Conservation (phyloP, 2,797 vertebrate genomes). For the Melopsittacus undulatus region DNA sequence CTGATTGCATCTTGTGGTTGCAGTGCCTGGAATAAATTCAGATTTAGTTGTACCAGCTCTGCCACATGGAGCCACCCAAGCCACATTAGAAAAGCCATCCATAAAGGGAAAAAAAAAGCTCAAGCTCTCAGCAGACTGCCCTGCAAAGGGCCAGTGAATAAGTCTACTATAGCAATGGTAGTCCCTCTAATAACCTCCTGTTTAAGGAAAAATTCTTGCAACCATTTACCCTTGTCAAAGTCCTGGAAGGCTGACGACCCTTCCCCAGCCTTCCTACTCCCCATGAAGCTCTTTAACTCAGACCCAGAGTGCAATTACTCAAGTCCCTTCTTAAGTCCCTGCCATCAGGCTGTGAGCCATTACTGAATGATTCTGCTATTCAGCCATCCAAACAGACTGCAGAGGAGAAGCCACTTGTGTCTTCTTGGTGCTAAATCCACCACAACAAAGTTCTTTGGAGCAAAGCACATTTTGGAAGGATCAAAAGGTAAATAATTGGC, state of each 20-base stretch:
- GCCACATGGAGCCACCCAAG: neutral
- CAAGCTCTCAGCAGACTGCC: neutral
- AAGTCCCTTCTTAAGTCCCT: neutral
- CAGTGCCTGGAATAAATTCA: neutral
- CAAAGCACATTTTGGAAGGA: neutral
- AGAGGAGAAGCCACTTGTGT: neutral
- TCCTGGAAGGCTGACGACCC: neutral
- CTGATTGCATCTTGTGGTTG: neutral
- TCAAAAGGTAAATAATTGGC: neutral
- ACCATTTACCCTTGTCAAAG: neutral
- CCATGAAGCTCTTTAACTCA: neutral
- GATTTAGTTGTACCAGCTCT: neutral
- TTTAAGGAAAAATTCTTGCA: neutral
- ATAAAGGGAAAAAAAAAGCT: neutral
- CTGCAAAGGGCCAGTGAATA: neutral
- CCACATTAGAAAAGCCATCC: fast-evolving
- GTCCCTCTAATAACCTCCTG: neutral
- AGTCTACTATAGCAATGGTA: neutral
- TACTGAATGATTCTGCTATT: neutral
- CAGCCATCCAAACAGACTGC: neutral
- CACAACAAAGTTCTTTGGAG: neutral
- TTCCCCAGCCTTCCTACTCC: neutral
- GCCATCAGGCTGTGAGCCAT: neutral
- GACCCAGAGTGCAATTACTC: neutral
- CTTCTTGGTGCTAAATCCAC: neutral